Evolutionary conservation across 2,113 vertebrate species (phyloP), one percentile per base, ranked within the genome.

Genomic region (Saccopteryx leptura): DNA sequence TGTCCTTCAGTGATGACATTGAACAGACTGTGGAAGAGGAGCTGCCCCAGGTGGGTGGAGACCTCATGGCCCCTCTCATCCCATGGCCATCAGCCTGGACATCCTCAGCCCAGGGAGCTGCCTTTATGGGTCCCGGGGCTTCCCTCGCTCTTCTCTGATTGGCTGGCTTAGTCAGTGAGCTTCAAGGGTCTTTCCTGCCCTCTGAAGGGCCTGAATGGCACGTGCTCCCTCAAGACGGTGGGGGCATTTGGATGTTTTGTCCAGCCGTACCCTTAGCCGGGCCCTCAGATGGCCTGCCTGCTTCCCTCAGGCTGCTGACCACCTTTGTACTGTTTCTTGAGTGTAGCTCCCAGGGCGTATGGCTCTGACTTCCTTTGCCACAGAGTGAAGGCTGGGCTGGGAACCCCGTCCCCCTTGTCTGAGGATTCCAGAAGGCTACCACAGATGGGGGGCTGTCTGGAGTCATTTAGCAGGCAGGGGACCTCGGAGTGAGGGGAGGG

Each of bases 1-100:
- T 99, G 83, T 99, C 99, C n/a, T 99, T 99, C 72, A 99, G 99
- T 2, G 99, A 99, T 52, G 99, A 99, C 92, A 98, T 99, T 28
- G 99, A 99, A 63, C 99, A 99, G 78, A 98, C 98, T 2, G 28
- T 72, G 17, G 98, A 97, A 56, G 99, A 99, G 94, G 99, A 98
- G 28, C 60, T 48, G 23, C 83, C 94, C 46, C 98, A 98, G 98
- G 98, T 99, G 95, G 72, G 95, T 21, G 33, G 85, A 60, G 56
- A 48, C 61, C 61, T 65, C 0, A 15, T 6, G 7, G 24, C 8
- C 48, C 48, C 54, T 83, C 39, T 58, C 31, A 0, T 13, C 75
- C 31, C 1, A 5, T 1, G 28, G 14, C 28, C 18, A 13, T 4
- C 17, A 58, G 74, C 68, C 18, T 24, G 9, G 8, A 17, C 5